Evolutionary conservation across 2,888 invertebrate species (phyloP).

Genomic region (Drosophila atripex): DNA sequence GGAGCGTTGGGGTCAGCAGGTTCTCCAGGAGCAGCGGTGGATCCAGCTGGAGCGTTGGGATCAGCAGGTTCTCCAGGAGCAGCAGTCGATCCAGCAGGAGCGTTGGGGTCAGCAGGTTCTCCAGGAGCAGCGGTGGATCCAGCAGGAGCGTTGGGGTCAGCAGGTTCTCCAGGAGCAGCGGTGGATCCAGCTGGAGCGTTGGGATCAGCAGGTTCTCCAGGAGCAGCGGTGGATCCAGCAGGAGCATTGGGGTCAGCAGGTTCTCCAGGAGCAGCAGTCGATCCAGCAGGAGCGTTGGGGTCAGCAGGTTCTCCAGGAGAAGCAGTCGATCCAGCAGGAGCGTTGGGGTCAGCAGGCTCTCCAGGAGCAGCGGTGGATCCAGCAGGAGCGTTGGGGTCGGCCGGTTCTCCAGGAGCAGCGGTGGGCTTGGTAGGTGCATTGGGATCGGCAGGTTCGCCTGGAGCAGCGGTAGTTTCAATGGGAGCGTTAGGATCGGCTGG

Average conservation of each 20-base stretch:
- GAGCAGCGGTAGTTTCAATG: slow-evolving; percentile 4
- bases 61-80: slow-evolving; percentile 20
- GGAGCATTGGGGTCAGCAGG: slow-evolving; percentile 14
- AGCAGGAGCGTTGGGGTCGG: slow-evolving; percentile 24
- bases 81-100: slow-evolving; percentile 21
- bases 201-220: slow-evolving; percentile 33
- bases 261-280: slow-evolving; percentile 1
- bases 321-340: slow-evolving; percentile 13
- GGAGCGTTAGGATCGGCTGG: slow-evolving; percentile 34
- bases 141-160: slow-evolving; percentile 26
- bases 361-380: slow-evolving; percentile 15
- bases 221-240: slow-evolving; percentile 26
- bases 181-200: slow-evolving; percentile 42
- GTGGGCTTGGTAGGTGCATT: slow-evolving; percentile 33
- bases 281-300: slow-evolving; percentile 30
- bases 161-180: slow-evolving; percentile 12
- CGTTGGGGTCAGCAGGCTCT: slow-evolving; percentile 12
- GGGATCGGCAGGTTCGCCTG: slow-evolving; percentile 29
- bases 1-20: slow-evolving; percentile 1
- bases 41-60: slow-evolving; percentile 3
- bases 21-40: background rate
- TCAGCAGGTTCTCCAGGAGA: slow-evolving; percentile 34
- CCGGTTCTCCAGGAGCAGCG: slow-evolving; percentile 19
- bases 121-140: slow-evolving; percentile 23
- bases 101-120: slow-evolving; percentile 29